Conservation (phyloP, 2,113 vertebrate species). For the Vimba vimba region DNA sequence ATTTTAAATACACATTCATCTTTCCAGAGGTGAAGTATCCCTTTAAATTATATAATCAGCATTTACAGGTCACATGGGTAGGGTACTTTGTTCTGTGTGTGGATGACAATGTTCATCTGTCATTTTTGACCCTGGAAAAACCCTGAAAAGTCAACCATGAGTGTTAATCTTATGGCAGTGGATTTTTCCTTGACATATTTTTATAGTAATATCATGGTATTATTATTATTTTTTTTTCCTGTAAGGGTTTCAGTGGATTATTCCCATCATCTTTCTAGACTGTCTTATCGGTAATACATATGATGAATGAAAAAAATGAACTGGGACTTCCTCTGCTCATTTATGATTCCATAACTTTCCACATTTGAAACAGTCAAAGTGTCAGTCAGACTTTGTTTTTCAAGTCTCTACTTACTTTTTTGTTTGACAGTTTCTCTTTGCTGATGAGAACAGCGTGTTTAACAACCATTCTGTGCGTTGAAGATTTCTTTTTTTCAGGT, state of each 20-base stretch:
- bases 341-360: slow-evolving; percentile 3
- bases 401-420: not conserved
- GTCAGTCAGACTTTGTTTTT: not conserved
- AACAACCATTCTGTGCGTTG: not conserved
- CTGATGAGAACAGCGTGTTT: slow-evolving; percentile 1
- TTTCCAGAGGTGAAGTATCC: no score
- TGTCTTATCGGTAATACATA: not conserved
- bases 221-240: not conserved
- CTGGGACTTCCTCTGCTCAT: not conserved
- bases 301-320: not conserved
- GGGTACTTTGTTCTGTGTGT: no score
- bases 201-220: not conserved
- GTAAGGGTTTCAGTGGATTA: not conserved
- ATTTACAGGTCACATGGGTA: no score
- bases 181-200: not conserved
- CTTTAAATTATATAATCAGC: no score
- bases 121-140: no score
- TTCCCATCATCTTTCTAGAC: not conserved
- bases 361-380: not conserved
- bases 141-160: not conserved
- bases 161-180: not conserved
- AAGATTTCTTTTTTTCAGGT: not conserved
- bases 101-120: no score
- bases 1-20: no score
- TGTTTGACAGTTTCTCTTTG: not conserved